phyloP scores from a whole-genome alignment of 1,140 invertebrate species.

The Apis dorsata region DNA sequence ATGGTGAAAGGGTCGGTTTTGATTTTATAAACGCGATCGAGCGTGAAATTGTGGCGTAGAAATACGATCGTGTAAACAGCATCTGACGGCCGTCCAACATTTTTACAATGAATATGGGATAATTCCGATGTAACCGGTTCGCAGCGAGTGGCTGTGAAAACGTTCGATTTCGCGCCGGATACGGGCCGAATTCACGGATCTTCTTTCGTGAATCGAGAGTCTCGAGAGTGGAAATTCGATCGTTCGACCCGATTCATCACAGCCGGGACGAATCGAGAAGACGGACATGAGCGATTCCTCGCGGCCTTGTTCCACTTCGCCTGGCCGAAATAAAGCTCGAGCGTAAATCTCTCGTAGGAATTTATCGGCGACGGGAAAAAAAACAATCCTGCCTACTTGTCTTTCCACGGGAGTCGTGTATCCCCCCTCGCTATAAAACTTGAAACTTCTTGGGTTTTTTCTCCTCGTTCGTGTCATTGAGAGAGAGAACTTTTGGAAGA shows the following conservation, averaged over 20 bases:
- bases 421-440: conserved; percentile 19
- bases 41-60: conserved; percentile 46
- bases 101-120: conserved; percentile 32
- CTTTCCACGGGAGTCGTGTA: conserved; percentile 4
- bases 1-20: conserved; percentile 17
- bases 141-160: not conserved
- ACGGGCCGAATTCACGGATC: no score
- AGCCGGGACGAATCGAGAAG: not conserved
- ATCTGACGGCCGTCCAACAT: conserved; percentile 30
- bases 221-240: not conserved
- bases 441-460: not conserved
- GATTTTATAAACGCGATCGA: conserved; percentile 65
- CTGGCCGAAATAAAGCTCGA: conserved; percentile 36
- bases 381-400: not conserved
- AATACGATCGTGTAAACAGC: conserved; percentile 56
- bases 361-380: conserved; percentile 48
- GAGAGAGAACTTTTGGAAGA: no score
- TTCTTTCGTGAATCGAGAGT: not conserved
- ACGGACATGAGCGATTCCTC: not conserved
- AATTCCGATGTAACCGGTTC: not conserved
- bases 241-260: conserved; percentile 4
- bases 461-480: no score
- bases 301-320: not conserved
- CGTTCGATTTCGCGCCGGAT: not conserved
- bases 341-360: conserved; percentile 55